Evolutionary conservation across 2,888 invertebrate species (phyloP), one percentile per base, ranked within the genome.

Genomic region (Euplagia quadripunctaria): DNA sequence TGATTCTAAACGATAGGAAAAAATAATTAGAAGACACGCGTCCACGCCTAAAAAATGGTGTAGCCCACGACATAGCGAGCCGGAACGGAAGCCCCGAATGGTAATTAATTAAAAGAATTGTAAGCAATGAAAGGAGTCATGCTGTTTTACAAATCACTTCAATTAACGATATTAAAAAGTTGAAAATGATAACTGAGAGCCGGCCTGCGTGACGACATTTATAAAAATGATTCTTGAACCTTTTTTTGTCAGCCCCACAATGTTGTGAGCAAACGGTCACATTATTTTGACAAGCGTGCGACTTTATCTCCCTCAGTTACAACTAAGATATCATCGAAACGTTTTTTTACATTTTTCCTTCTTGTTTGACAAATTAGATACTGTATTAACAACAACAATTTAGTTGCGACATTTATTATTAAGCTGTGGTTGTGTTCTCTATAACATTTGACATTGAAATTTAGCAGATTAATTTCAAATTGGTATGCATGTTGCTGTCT

Each of bases 141-240:
- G 96, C 96, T 96, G 96, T 95, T 95, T 95, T 94, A 96, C 96
- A 96, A 96, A 96, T 96, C 95, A 94, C 94, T 95, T 94, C 95
- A 96, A 95, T 96, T 95, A 96, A 94, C 94, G 89, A 94, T 94
- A 95, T 96, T 94, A 95, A 96, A 95, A 95, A 95, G 93, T 92
- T 91, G 86, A 85, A 89, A 89, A 92, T 92, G 92, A 94, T 94
- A 93, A 93, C 93, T 86, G 91, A 85, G 88, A 80, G 83, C 87
- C 85, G 88, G 86, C 82, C 90, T 87, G 92, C 93, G 92, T 93
- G 94, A 91, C 92, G 91, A 87, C 85, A 82, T 84, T 84, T 78
- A 81, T 86, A 86, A 88, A 89, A 89, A 90, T 87, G 82, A 80
- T 84, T 85, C 79, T 83, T 82, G 81, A 81, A 84, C 82, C 82